Base-by-base conservation (phyloP, 1,140 invertebrate genomes). In the Formica selysi region DNA sequence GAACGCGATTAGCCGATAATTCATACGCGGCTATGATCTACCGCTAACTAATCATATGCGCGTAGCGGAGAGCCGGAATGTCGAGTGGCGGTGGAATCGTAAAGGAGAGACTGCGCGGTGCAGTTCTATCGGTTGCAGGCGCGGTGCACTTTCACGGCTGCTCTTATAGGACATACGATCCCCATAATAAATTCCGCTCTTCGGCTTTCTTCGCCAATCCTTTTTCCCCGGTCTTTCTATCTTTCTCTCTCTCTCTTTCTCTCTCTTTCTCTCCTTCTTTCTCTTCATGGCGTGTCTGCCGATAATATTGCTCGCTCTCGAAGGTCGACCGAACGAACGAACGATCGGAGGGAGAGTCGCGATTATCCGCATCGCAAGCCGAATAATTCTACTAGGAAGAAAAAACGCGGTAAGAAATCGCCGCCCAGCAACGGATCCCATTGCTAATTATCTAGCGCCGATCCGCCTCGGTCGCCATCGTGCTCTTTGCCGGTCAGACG, bases 381-480 rank as follows among this genome's bases (percentile, higher is more conserved):
- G 79, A 71, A 74, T 38, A 54, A 87, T 87, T 65, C 65, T 65
- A 73, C 81, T 78, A 71, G 36, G 8, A 65, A 48, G 51, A 83
- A 61, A 57, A 67, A 64, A 29, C 22, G 85, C 44, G 87, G 86
- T 86, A 91, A 92, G 88, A 93, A 92, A 70, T 79, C 79, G 59
- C 81, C 61, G 29, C 41, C 67, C 67, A 80, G 29, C 87, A 61
- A 71, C 76, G 73, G 59, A 88, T 86, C 87, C 74, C 71, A 44
- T 78, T 78, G 88, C 84, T 89, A 86, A 89, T 88, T 89, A 76
- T 89, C 76, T 41, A 71, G 22, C 44, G 54, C 61, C 41, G 29
- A 76, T 87, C 71, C 61, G 78, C 86, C 76, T 87, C 85, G 59
- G 70, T 73, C 85, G 57, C 74, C n/a, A 19, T 29, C 41, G 32